Evolutionary conservation across 2,888 invertebrate genomes (phyloP), one percentile per base, ranked within the genome.

Genomic region (Leptopilina myrica): DNA sequence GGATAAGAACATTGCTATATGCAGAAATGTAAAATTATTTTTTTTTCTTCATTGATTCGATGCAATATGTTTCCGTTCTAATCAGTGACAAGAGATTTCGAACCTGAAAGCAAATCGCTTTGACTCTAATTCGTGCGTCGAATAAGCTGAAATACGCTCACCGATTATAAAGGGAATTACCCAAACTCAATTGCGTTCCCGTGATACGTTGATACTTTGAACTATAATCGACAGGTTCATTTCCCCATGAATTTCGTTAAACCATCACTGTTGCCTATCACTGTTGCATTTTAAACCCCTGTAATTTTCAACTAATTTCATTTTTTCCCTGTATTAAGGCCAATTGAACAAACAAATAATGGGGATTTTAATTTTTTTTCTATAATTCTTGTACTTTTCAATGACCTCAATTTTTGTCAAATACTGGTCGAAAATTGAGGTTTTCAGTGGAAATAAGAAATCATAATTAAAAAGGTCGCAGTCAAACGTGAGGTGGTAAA

Each of bases 111-210:
- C 53, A 73, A 73, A 73, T 73, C 26, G 73, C 33, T 33, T 73
- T 73, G 53, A 33, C 53, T 73, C 73, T 73, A 73, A 73, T 73
- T 73, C 53, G 33, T 73, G 56, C 49, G 33, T 73, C 73, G 73
- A 73, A 73, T 73, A 73, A 73, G 53, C 62, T 20, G 73, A 53
- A 73, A 73, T 33, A 73, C 53, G 73, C n/a, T 56, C 33, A 56
- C 53, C 73, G 53, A 73, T 73, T 73, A 62, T 62, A 73, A 53
- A 73, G 73, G 73, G 73, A 73, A 56, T 73, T 73, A 73, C 53
- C 73, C 26, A 73, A 73, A 73, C 73, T 73, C 49, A 14, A 73
- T 56, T 73, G 33, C 33, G 33, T 33, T 56, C 53, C 26, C 73
- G 33, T 73, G 53, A 73, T 56, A 73, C 53, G 15, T 26, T 20